These are phyloP conservation scores for Cephonodes hylas DNA, from an alignment of 2,888 invertebrate species.

Conservation along the genomic window DNA sequence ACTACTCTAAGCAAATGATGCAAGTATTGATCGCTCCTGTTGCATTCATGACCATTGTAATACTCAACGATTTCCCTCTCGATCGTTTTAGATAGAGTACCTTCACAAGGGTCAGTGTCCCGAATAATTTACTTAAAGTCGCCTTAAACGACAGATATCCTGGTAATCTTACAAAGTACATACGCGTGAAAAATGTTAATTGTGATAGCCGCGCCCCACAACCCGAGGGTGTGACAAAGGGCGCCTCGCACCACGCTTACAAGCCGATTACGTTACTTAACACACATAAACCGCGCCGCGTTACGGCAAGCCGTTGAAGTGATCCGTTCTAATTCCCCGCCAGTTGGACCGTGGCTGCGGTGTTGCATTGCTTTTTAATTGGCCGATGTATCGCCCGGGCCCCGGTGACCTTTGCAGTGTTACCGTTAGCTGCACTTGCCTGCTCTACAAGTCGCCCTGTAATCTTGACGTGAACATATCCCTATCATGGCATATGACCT, in stretches of 20 bases:
- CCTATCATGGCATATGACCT: no score
- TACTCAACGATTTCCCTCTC: no score
- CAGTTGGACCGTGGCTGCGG: conserved; percentile 30
- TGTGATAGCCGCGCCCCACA: background rate
- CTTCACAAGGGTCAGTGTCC: no score
- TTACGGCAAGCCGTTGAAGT: conserved; percentile 41
- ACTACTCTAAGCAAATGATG: no score
- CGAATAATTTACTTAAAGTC: no score
- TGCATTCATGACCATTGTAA: no score
- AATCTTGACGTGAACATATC: no score
- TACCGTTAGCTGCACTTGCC: background rate
- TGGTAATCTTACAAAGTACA: background rate
- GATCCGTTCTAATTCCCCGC: conserved; percentile 50
- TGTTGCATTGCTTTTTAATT: conserved; percentile 11
- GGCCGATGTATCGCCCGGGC: background rate
- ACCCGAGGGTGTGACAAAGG: background rate
- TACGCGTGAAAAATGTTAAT: background rate
- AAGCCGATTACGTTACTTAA: conserved; percentile 6
- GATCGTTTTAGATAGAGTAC: no score
- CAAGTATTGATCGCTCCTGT: no score
- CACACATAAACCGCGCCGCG: conserved; percentile 31
- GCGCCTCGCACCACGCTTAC: background rate
- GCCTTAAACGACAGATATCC: no score
- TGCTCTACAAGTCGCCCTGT: background rate
- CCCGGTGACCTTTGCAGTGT: background rate